A percentile compares a stretch with the other conserved stretches of the same genome.
Conservation (phyloP, 2,888 invertebrate species). For the Junonia oenone region DNA sequence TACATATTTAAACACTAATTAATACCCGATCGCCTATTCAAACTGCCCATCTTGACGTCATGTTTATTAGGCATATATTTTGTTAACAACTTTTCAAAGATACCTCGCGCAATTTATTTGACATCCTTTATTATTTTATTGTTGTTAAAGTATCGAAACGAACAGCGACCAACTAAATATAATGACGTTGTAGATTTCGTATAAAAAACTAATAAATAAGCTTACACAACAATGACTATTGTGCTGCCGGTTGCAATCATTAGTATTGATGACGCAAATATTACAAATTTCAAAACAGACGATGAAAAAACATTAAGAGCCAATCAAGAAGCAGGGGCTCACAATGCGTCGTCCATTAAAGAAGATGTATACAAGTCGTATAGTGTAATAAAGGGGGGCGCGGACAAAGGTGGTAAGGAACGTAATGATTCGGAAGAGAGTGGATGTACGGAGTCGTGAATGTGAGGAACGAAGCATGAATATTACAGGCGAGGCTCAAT, state of each 20-base stretch:
- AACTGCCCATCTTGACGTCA: constrained; percentile 29
- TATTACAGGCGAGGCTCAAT: constrained; percentile 70
- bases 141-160: constrained; percentile 54
- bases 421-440: constrained; percentile 77
- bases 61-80: constrained; percentile 38
- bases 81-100: constrained; percentile 33
- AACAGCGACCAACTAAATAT: constrained; percentile 67
- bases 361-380: constrained; percentile 61
- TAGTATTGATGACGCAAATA: constrained; percentile 77
- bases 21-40: constrained; percentile 28
- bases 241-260: constrained; percentile 72
- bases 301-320: constrained; percentile 64
- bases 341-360: constrained; percentile 44
- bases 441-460: constrained; percentile 62
- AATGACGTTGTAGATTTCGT: constrained; percentile 69
- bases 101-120: constrained; percentile 36
- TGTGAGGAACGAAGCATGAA: constrained; percentile 71
- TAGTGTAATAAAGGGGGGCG: constrained; percentile 57
- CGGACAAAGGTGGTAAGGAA: constrained; percentile 65
- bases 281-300: constrained; percentile 58
- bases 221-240: constrained; percentile 70
- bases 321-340: constrained; percentile 60
- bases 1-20: constrained; percentile 30
- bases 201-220: constrained; percentile 49
- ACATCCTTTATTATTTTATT: constrained; percentile 55